phyloP scores from a whole-genome alignment of 2,113 vertebrate species.

The Sminthopsis crassicaudata region DNA sequence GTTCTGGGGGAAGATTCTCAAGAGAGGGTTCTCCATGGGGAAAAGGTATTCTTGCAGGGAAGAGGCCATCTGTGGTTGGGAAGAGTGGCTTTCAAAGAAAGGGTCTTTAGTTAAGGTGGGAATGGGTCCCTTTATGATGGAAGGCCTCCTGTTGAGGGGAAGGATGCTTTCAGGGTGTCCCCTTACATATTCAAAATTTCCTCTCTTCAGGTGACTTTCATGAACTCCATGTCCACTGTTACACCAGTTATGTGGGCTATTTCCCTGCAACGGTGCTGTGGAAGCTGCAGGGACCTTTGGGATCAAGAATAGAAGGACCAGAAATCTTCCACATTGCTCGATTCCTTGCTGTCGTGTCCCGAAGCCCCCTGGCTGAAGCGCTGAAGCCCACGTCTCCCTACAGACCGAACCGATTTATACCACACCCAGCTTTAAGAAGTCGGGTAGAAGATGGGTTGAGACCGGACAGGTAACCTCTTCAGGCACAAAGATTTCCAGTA shows the following conservation, averaged over 20 bases:
- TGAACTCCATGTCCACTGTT: slow-evolving; percentile 84
- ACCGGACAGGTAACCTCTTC: slow-evolving; percentile 84
- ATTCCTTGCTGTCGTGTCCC: slow-evolving; percentile 82
- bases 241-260: slow-evolving; percentile 82
- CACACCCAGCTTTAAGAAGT: not conserved
- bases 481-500: accelerated
- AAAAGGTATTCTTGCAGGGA: not conserved
- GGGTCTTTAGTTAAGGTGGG: not conserved
- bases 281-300: slow-evolving; percentile 46
- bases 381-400: slow-evolving; percentile 87
- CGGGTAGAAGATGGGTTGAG: slow-evolving; percentile 85
- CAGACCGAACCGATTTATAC: slow-evolving; percentile 74
- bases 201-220: slow-evolving; percentile 82
- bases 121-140: not conserved
- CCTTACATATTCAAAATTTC: not conserved
- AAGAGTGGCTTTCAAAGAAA: not conserved
- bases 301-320: slow-evolving; percentile 33
- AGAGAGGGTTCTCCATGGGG: not conserved
- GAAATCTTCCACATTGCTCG: slow-evolving; percentile 89
- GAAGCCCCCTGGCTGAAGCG: slow-evolving; percentile 84
- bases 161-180: not conserved
- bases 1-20: not conserved
- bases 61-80: not conserved
- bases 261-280: slow-evolving; percentile 82
- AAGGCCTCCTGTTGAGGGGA: too few relatives aligned